Evolutionary conservation across 2,888 invertebrate species (phyloP), one percentile per base, ranked within the genome.

Genomic region (Drosophila pseudotakahashii): DNA sequence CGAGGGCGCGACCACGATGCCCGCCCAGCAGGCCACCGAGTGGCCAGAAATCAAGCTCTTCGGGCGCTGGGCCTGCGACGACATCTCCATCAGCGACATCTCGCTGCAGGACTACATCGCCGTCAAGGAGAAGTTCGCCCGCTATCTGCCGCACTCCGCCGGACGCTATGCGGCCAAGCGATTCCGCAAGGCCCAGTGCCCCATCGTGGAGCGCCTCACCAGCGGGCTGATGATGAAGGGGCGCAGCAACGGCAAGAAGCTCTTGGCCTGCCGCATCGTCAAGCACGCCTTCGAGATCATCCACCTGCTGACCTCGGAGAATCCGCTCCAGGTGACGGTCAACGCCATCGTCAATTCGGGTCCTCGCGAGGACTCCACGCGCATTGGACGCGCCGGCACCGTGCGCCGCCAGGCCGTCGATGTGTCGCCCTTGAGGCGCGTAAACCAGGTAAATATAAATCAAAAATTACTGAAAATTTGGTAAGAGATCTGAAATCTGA

Each of bases 191-290:
- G 99, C 99, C 48, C 98, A 99, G 91, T 99, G 99, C 92, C 99
- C 99, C 10, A 99, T 99, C 91, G 99, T 99, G 62, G 99, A 99
- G 93, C 96, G 99, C 90, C 94, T 99, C 68, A 97, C 98, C 58
- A 98, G 98, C 92, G 98, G 98, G 0, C 93, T 99, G 83, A 99
- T 99, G 99, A 99, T 99, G 99, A 99, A 99, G 92, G 99, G 99
- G 9, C 95, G 99, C 82, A 99, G 99, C 93, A 99, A 99, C 92
- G 99, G 99, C 90, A 99, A 99, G 93, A 99, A 99, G 93, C 93
- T 99, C 75, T 97, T 99, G 97, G 97, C 99, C 53, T 98, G 99
- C 51, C 95, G 99, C 75, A 99, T 99, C 91, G 98, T 99, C 9
- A 99, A 99, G 92, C 99, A 99, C 91, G 97, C 99, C 0, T 99